Evolutionary conservation across 2,888 invertebrate species (phyloP), one percentile per base, ranked within the genome.

Genomic region (Caenorhabditis macrosperma): DNA sequence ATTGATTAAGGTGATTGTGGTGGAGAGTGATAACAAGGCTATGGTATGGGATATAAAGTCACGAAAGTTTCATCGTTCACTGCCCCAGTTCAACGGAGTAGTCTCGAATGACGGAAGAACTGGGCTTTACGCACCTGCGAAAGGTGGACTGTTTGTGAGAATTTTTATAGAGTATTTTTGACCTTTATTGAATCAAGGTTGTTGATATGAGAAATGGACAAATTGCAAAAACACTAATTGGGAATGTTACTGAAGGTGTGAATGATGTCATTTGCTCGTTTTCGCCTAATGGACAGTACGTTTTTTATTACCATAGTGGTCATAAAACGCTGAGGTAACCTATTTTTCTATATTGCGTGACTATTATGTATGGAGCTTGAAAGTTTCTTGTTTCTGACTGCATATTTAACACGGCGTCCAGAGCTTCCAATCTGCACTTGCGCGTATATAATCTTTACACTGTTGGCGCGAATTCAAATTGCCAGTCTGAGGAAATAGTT

Each of bases 301-400:
- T 97, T 1, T 93, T 97, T 60, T 98, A 98, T 91, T 98, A 98
- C 90, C 97, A 98, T 91, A 95, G 96, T 85, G 97, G 97, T 0
- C 94, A 95, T 88, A 95, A 96, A 91, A 97, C 97, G 0, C 93
- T 98, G 67, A 93, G 97, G 77, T 81, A 50, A 3, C 50, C 12
- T 12, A n/a, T 17, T 26, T 33, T 33, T 33, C 6, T 33, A 33
- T 9, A 5, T 33, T n/a, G n/a, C n/a, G n/a, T n/a, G n/a, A n/a
- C n/a, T n/a, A n/a, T n/a, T n/a, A n/a, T n/a, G n/a, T n/a, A n/a
- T n/a, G n/a, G n/a, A n/a, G n/a, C n/a, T n/a, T n/a, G n/a, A n/a
- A n/a, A n/a, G n/a, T n/a, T n/a, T n/a, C n/a, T n/a, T n/a, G n/a
- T n/a, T n/a, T n/a, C n/a, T n/a, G n/a, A n/a, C n/a, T n/a, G n/a